These are phyloP conservation scores for Aphaenogaster floridana DNA, from an alignment of 1,140 invertebrate genomes.

Conservation along the genomic window DNA sequence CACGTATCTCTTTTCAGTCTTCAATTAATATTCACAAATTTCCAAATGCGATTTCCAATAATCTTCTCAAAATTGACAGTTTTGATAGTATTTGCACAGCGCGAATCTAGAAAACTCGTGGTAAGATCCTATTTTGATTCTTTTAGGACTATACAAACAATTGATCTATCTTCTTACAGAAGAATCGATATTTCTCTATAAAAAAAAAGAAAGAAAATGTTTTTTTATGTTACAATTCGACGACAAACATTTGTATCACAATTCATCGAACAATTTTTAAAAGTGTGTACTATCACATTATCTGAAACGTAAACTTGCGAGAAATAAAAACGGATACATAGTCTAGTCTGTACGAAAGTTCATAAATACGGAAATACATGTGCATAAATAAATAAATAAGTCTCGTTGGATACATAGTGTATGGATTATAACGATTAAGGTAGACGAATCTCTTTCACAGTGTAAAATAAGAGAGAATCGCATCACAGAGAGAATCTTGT, in stretches of 20 bases:
- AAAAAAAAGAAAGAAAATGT: background rate
- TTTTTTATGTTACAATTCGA: slow-evolving; percentile 33
- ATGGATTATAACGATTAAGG: background rate
- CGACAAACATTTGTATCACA: slow-evolving; percentile 53
- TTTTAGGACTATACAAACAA: slow-evolving; percentile 36
- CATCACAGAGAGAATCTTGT: slow-evolving; percentile 48
- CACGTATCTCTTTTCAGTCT: slow-evolving; percentile 54
- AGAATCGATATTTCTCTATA: slow-evolving; percentile 4
- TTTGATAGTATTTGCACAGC: slow-evolving; percentile 14
- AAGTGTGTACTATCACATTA: slow-evolving; percentile 34
- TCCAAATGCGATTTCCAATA: slow-evolving; percentile 37
- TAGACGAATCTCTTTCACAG: slow-evolving; percentile 19
- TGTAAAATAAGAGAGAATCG: slow-evolving; percentile 40
- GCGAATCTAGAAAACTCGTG: slow-evolving; percentile 19
- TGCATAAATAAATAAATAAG: slow-evolving; percentile 62
- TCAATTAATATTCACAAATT: slow-evolving; percentile 60
- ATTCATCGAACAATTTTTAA: slow-evolving; percentile 50
- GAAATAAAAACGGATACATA: slow-evolving; percentile 25
- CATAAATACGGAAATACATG: slow-evolving; percentile 56
- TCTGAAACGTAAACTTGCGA: slow-evolving; percentile 26
- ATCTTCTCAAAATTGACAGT: slow-evolving; percentile 22
- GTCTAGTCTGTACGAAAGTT: slow-evolving; percentile 40
- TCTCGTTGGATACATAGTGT: slow-evolving; percentile 11
- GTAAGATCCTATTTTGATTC: slow-evolving; percentile 19
- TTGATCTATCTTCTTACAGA: slow-evolving; percentile 24